Evolutionary conservation across 30 jellyfish, hydroid and myxozoan species (phyloP).

Genomic region (Clytia hemisphaerica): DNA sequence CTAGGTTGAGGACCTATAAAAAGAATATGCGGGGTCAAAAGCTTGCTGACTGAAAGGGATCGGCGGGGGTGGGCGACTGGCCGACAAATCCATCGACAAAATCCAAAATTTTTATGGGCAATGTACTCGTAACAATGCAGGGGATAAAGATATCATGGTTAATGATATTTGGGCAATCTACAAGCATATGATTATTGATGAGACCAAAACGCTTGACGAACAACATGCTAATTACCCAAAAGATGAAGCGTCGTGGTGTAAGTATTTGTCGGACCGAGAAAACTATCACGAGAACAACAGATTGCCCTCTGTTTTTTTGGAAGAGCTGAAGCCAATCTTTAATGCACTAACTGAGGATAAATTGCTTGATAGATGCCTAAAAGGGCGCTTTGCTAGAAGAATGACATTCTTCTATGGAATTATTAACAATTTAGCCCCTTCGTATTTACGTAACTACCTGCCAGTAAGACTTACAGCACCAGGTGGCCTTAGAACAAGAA

Average conservation of each 20-base stretch:
- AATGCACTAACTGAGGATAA: background rate
- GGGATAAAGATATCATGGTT: background rate
- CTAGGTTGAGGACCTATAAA: background rate
- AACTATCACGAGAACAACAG: background rate
- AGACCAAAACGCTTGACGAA: background rate
- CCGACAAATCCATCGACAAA: background rate
- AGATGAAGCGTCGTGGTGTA: background rate
- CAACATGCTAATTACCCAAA: background rate
- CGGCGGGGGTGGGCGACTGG: conserved; percentile 19
- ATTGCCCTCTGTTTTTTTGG: background rate
- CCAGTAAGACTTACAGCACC: too few relatives aligned
- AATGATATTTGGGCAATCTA: conserved; percentile 1
- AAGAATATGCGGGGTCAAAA: background rate
- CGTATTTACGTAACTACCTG: too few relatives aligned
- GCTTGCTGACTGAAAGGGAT: conserved; percentile 14
- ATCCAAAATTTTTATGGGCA: background rate
- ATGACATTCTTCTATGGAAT: too few relatives aligned
- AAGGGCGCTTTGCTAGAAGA: too few relatives aligned
- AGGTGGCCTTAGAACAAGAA: too few relatives aligned
- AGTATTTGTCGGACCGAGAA: background rate
- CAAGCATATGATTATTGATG: background rate
- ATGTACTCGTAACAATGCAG: background rate
- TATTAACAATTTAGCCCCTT: too few relatives aligned
- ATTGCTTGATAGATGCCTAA: too few relatives aligned
- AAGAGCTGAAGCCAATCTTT: conserved; percentile 8